Conservation (phyloP, 2,888 invertebrate species). For the Petrolisthes cinctipes region DNA sequence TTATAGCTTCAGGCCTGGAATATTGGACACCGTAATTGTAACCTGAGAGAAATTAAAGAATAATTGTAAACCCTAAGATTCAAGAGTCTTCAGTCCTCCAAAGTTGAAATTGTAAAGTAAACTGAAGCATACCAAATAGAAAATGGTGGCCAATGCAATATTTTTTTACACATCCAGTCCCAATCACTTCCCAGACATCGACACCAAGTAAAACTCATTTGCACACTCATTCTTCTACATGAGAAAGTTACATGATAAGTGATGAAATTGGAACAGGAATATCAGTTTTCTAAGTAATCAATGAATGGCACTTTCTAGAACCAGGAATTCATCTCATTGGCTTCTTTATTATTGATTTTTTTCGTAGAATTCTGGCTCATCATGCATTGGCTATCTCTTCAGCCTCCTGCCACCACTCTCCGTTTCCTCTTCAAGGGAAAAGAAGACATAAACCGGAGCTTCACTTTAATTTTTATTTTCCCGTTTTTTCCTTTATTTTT, state of each 20-base stretch:
- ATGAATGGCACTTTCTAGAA: constrained; percentile 19
- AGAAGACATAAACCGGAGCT: constrained; percentile 4
- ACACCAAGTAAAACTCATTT: background rate
- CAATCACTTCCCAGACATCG: constrained; percentile 12
- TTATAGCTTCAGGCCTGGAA: too few species aligned
- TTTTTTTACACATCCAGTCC: constrained; percentile 4
- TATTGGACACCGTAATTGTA: too few species aligned
- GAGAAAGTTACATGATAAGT: background rate
- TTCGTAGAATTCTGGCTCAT: constrained; percentile 25
- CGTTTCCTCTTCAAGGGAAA: constrained; percentile 5
- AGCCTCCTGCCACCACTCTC: constrained; percentile 19
- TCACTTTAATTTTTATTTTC: background rate
- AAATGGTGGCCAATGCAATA: background rate
- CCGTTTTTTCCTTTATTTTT: background rate
- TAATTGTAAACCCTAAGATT: too few species aligned
- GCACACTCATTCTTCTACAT: background rate
- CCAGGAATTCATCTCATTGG: constrained; percentile 25
- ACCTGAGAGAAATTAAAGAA: too few species aligned
- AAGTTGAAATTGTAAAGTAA: too few species aligned
- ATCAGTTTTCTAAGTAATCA: background rate
- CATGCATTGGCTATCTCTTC: constrained; percentile 25
- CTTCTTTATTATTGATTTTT: constrained; percentile 14
- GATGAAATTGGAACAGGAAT: background rate
- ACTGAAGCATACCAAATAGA: too few species aligned
- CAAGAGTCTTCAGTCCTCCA: too few species aligned